phyloP scores from a whole-genome alignment of 2,113 vertebrate genomes.

The Grammomys dolichurus region DNA sequence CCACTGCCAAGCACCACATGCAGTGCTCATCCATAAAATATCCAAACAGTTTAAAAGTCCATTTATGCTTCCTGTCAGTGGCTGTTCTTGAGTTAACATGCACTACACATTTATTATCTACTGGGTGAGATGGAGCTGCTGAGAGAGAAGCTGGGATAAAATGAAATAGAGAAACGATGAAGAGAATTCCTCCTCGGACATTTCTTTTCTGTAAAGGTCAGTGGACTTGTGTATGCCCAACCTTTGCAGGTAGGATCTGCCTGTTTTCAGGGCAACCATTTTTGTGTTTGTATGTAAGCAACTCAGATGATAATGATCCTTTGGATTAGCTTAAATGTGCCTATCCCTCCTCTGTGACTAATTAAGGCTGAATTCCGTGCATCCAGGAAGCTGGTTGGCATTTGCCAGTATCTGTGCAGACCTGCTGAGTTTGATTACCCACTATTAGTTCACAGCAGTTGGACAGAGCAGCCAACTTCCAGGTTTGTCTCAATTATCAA shows the following conservation, averaged over 20 bases:
- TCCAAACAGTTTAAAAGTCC: not conserved
- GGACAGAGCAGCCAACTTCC: conserved; percentile 67
- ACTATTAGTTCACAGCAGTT: conserved; percentile 60
- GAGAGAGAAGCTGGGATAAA: conserved; percentile 18
- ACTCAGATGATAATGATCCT: conserved; percentile 67
- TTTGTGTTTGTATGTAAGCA: conserved; percentile 66
- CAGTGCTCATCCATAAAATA: not conserved
- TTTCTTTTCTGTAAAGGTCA: conserved; percentile 36
- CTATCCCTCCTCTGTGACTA: conserved; percentile 76
- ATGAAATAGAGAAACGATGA: not conserved
- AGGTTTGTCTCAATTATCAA: conserved; percentile 76
- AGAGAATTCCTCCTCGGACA: not conserved
- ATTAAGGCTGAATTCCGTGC: conserved; percentile 65
- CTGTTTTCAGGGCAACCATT: conserved; percentile 41
- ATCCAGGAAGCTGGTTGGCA: conserved; percentile 75
- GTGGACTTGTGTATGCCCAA: not conserved
- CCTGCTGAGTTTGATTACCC: conserved; percentile 75
- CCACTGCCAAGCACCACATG: not conserved
- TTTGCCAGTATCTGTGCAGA: conserved; percentile 68
- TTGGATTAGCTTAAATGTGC: conserved; percentile 70
- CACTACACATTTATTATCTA: not conserved
- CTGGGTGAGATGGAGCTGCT: not conserved
- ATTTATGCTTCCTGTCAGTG: not conserved
- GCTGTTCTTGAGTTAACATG: not conserved
- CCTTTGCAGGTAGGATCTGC: conserved; percentile 24